These are phyloP conservation scores for Pangasius krempfi DNA, from an alignment of 2,797 vertebrate genomes.

Conservation along the genomic window DNA sequence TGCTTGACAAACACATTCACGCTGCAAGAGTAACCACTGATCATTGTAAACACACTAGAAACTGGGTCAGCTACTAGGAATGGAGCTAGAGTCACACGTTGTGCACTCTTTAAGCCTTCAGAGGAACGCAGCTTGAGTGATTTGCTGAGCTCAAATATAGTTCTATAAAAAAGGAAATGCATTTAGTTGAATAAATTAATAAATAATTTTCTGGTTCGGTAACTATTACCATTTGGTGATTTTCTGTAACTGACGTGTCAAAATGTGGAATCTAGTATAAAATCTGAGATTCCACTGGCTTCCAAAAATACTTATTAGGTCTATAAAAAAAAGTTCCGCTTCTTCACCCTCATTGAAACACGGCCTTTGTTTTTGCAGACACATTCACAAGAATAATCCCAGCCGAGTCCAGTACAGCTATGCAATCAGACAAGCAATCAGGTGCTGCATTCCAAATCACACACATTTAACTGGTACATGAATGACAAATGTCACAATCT, in stretches of 20 bases:
- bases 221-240: neutral
- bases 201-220: no score
- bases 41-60: neutral
- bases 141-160: neutral
- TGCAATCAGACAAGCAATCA: constrained; percentile 65
- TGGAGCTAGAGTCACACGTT: no score
- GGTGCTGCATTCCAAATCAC: constrained; percentile 53
- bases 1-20: neutral
- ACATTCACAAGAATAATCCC: constrained; percentile 59
- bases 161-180: neutral
- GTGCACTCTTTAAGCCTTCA: neutral
- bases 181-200: neutral
- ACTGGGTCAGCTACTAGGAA: neutral
- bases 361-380: constrained; percentile 60
- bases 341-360: neutral
- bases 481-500: neutral
- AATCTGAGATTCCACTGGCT: neutral
- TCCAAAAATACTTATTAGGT: neutral
- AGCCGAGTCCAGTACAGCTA: constrained; percentile 57
- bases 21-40: neutral
- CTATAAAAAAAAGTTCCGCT: neutral
- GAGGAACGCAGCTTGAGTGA: neutral
- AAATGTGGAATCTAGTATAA: neutral
- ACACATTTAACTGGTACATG: no score
- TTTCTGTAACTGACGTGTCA: neutral